Conservation (phyloP, 2,888 invertebrate genomes). For the Melanophora roralis region DNA sequence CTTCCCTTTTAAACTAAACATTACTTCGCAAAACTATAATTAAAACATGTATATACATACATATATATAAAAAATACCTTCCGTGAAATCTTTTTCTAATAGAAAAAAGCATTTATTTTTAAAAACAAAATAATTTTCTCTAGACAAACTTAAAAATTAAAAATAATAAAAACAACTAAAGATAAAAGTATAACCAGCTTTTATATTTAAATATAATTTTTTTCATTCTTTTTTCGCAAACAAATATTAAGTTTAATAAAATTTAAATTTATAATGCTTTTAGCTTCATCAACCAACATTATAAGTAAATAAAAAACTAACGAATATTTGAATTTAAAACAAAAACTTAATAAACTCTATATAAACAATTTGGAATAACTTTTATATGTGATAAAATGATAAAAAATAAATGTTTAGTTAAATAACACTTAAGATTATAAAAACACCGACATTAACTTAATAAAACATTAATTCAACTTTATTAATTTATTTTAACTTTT, state of each 20-base stretch:
- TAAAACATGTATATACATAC: background rate
- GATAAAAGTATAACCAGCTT: too few relatives aligned
- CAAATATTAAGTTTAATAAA: too few relatives aligned
- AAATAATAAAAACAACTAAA: slow-evolving; percentile 27
- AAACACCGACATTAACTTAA: background rate
- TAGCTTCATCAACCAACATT: slow-evolving; percentile 36
- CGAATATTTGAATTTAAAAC: slow-evolving; percentile 25
- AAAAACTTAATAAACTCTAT: slow-evolving; percentile 12
- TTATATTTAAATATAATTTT: too few relatives aligned
- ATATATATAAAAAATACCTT: slow-evolving; percentile 51
- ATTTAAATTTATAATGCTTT: slow-evolving; percentile 42
- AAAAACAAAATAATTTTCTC: slow-evolving; percentile 45
- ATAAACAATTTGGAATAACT: slow-evolving; percentile 46
- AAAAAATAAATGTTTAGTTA: background rate
- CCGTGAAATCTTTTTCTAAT: slow-evolving; percentile 55
- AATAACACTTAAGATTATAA: slow-evolving; percentile 5
- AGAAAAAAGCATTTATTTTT: slow-evolving; percentile 62
- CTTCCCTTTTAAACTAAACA: slow-evolving; percentile 17
- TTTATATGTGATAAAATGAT: slow-evolving; percentile 56
- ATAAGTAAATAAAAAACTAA: slow-evolving; percentile 1
- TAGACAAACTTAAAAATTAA: slow-evolving; percentile 24
- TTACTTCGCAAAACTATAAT: slow-evolving; percentile 29
- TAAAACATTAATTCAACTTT: too few relatives aligned
- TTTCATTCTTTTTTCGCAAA: slow-evolving; percentile 33
- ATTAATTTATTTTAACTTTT: too few relatives aligned